Base-by-base conservation (phyloP, 1,140 invertebrate genomes). In the Bursaphelenchus mucronatus region DNA sequence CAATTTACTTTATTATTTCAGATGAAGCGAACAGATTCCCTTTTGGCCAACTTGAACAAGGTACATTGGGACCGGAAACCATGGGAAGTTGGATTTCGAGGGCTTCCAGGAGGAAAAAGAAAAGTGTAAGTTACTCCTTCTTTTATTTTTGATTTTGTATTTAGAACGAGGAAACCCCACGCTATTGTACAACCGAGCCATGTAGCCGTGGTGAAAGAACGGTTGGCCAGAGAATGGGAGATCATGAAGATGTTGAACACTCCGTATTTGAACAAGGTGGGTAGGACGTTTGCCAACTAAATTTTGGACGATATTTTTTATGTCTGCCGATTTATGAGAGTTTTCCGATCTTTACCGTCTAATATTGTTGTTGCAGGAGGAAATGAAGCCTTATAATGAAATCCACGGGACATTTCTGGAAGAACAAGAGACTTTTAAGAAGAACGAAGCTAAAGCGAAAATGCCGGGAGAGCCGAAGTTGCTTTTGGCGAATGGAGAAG, bases 81-180 rank as follows among this genome's bases (percentile, higher is more conserved):
- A 30, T 79, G 77, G 77, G 74, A 79, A 57, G 67, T 79, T 44
- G 77, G 77, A 43, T 79, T 81, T 55, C 54, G 68, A n/a, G 77
- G 77, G 13, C 66, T 71, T 8, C 70, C 69, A 50, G 56, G 81
- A 8, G 73, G 76, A 0, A 69, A 70, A 44, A 63, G 61, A 45
- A 79, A 79, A 71, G 70, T 75, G 76, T 79, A 66, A 21, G 76
- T 65, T 49, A 46, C 52, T 56, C 19, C 58, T 41, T 57, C 41
- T 51, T 41, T 47, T 64, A 17, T 30, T 49, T 51, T 39, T 8
- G 15, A 15, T 57, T 21, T 13, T 10, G 57, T 11, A 62, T 76
- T 63, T 51, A 77, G 75, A 30, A 78, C 76, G 10, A 73, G 76
- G 10, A 61, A 66, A 44, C 79, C 76, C 3, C 63, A 72, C 40